Evolutionary conservation across 2,888 invertebrate genomes (phyloP).

Genomic region (Oeneis ivallda): DNA sequence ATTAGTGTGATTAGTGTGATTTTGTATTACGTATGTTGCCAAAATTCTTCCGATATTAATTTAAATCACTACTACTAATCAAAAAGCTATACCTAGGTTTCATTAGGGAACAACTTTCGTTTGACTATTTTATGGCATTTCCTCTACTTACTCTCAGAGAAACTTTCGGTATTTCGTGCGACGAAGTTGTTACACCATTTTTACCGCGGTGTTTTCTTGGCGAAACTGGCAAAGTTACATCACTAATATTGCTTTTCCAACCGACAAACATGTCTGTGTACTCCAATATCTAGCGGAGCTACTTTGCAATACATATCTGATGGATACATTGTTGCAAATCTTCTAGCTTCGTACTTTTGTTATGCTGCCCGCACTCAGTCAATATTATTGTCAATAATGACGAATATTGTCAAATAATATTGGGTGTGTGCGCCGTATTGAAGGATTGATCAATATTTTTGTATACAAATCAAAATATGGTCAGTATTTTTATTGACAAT

Average conservation of each 20-base stretch:
- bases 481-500: too few relatives aligned
- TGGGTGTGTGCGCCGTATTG: too few relatives aligned
- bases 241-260: conserved; percentile 18
- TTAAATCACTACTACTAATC: too few relatives aligned
- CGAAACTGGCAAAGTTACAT: conserved; percentile 18
- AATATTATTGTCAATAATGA: too few relatives aligned
- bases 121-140: conserved; percentile 15
- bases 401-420: too few relatives aligned
- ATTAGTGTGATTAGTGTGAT: too few relatives aligned
- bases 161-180: conserved; percentile 16
- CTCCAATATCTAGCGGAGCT: not conserved
- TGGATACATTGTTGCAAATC: conserved; percentile 8
- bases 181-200: conserved; percentile 12
- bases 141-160: not conserved
- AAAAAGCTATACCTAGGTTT: conserved; percentile 7
- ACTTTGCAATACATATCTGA: conserved; percentile 1
- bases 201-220: conserved; percentile 22
- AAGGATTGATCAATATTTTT: too few relatives aligned
- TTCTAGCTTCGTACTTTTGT: not conserved
- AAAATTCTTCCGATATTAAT: too few relatives aligned
- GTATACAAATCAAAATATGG: too few relatives aligned
- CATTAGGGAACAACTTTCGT: not conserved
- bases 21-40: too few relatives aligned
- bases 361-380: too few relatives aligned
- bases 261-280: conserved; percentile 18